phyloP scores from a whole-genome alignment of 2,888 invertebrate species.

The Diarsia rubi region DNA sequence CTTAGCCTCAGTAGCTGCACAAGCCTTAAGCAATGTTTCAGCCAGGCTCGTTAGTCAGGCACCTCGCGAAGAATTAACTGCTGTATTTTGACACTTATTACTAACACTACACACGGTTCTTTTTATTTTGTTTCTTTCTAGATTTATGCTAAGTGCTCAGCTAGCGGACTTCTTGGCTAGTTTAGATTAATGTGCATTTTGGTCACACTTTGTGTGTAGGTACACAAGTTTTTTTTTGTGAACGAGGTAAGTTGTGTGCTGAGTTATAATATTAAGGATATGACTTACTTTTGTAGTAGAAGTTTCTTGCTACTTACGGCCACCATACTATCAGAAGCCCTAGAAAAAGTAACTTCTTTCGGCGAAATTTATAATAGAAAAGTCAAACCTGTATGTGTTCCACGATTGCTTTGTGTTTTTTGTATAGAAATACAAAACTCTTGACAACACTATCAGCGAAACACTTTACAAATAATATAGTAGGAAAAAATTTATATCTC shows the following conservation, averaged over 20 bases:
- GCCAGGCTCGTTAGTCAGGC: slow-evolving; percentile 85
- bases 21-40: slow-evolving; percentile 76
- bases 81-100: slow-evolving; percentile 89
- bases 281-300: neutral
- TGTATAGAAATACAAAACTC: too few relatives aligned
- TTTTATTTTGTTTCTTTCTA: slow-evolving; percentile 71
- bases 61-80: slow-evolving; percentile 87
- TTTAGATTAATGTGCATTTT: slow-evolving; percentile 56
- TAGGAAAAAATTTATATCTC: neutral
- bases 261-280: neutral
- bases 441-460: neutral
- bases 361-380: neutral
- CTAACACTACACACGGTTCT: slow-evolving; percentile 73
- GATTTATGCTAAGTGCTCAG: slow-evolving; percentile 74
- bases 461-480: neutral
- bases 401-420: too few relatives aligned
- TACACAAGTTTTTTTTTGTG: neutral
- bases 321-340: neutral
- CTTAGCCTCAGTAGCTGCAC: slow-evolving; percentile 44
- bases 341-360: neutral
- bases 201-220: slow-evolving; percentile 20
- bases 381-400: neutral
- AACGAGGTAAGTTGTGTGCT: slow-evolving; percentile 30
- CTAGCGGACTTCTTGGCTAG: slow-evolving; percentile 58
- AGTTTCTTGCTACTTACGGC: neutral